Conservation (phyloP, 2,797 vertebrate genomes). For the Heteromormyrus szaboi region DNA sequence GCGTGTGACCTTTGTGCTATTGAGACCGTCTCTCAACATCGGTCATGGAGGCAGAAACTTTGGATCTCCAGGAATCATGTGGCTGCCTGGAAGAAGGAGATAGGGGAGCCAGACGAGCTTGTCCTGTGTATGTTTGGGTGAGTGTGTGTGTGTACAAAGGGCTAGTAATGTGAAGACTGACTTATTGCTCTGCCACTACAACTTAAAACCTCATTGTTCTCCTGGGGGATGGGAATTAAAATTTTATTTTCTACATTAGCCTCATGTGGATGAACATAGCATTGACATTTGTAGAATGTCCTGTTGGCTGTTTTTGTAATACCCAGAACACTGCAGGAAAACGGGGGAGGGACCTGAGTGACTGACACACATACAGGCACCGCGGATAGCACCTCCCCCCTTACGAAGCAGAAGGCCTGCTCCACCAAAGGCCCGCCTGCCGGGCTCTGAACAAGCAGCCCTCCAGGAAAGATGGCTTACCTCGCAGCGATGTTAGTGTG, state of each 20-base stretch:
- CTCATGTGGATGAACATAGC: slow-evolving; percentile 21
- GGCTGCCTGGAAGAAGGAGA: slow-evolving; percentile 21
- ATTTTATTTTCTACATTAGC: slow-evolving; percentile 47
- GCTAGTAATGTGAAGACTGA: background rate
- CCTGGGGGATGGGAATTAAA: slow-evolving; percentile 38
- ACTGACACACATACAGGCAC: slow-evolving; percentile 20
- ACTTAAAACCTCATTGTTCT: slow-evolving; percentile 47
- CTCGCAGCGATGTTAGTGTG: background rate
- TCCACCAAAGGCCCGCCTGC: background rate
- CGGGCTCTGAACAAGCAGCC: background rate
- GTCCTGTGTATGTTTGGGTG: slow-evolving; percentile 8
- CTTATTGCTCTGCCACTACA: slow-evolving; percentile 46
- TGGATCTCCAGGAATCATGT: slow-evolving; percentile 44
- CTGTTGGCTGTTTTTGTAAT: slow-evolving; percentile 29
- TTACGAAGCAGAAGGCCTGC: background rate
- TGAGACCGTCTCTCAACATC: slow-evolving; percentile 32
- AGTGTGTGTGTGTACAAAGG: background rate
- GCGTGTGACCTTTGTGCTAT: slow-evolving; percentile 28
- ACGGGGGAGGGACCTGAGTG: slow-evolving; percentile 29
- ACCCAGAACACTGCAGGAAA: slow-evolving; percentile 33
- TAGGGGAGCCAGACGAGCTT: background rate
- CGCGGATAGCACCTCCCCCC: slow-evolving; percentile 29
- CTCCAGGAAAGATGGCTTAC: background rate
- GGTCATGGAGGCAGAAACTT: slow-evolving; percentile 28
- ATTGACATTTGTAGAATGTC: slow-evolving; percentile 28